Base-by-base conservation (phyloP, 2,888 invertebrate genomes). In the Leptopilina myrica region DNA sequence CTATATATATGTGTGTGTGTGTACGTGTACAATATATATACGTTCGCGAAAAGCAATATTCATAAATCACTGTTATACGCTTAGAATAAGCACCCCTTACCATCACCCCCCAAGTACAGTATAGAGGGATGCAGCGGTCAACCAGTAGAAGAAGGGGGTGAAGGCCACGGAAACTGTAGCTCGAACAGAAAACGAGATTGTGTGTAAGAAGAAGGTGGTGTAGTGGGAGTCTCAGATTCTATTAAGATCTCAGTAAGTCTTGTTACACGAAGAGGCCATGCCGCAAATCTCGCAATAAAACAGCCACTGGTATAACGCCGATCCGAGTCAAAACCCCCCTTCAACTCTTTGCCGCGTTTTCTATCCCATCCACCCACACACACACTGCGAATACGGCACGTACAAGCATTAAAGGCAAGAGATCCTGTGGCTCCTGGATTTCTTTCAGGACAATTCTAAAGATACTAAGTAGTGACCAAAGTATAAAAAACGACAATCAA, bases 201-300 rank as follows among this genome's bases (percentile, higher is more conserved):
- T 49, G 49, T 49, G 49, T 49, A 49, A 49, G 12, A 49, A 78
- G 78, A 85, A 78, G 80, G 82, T 82, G 40, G 56, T 77, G 84
- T 82, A 49, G 62, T 77, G 84, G 84, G 85, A 88, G 88, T 88
- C 89, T 88, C 86, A 91, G 91, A 91, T 91, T 91, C 91, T 90
- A 91, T 91, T 91, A 91, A 91, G 91, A 91, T 91, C 91, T 90
- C 90, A 87, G 90, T 89, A 90, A 91, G 91, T 90, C 91, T 90
- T 91, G 91, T 90, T 91, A 91, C 90, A 89, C 87, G 87, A 87
- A 86, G 88, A 84, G 82, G 88, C 89, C 87, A 87, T 87, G 88
- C 90, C 90, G 91, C 91, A 91, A 91, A 91, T 91, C 91, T 91
- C 89, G 91, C 91, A 91, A 91, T 91, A 91, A 91, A 91, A 91